These are phyloP conservation scores for Andrena marginata DNA, from an alignment of 2,888 invertebrate species.

Conservation along the genomic window DNA sequence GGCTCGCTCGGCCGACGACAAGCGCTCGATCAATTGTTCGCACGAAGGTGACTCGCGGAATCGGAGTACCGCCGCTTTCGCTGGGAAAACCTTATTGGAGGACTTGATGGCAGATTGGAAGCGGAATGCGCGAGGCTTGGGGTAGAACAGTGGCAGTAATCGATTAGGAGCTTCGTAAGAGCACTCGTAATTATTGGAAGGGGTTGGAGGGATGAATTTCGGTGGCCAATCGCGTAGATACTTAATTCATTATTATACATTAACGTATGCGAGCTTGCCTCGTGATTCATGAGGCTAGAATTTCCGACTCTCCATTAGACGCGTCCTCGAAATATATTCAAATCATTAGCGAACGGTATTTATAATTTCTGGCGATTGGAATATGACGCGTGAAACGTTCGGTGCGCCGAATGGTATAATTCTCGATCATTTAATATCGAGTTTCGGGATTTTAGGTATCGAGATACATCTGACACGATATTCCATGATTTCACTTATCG, in stretches of 20 bases:
- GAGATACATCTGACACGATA: neutral
- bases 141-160: neutral
- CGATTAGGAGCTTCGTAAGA: neutral
- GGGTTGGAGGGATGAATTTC: neutral
- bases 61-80: no score
- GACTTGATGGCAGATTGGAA: neutral
- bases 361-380: neutral
- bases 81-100: no score
- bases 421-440: neutral
- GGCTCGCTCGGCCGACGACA: neutral
- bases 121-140: neutral
- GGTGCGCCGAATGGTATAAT: neutral
- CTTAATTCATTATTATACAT: neutral
- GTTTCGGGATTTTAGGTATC: neutral
- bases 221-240: neutral
- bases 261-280: no score
- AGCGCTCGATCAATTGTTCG: neutral
- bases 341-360: no score
- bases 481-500: neutral
- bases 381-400: neutral
- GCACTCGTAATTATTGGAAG: neutral
- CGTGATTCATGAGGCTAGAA: no score
- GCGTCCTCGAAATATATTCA: no score
- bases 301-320: no score
- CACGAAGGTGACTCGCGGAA: neutral